These are phyloP conservation scores for Cyphomyrmex costatus DNA, from an alignment of 1,140 invertebrate species.

Conservation along the genomic window DNA sequence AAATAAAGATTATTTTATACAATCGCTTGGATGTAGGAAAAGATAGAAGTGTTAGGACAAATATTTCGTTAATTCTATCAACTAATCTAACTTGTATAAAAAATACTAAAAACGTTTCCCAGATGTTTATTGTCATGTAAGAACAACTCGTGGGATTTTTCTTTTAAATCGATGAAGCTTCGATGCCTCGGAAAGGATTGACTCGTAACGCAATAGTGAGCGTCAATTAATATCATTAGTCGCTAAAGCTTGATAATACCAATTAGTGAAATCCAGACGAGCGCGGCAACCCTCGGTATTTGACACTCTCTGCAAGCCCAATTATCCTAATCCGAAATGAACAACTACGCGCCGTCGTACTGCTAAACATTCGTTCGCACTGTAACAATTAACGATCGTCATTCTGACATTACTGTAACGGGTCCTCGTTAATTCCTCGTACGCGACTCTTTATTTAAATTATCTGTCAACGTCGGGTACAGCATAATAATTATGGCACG, in stretches of 20 bases:
- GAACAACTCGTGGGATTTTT: background rate
- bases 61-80: background rate
- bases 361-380: conserved; percentile 49
- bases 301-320: conserved; percentile 66
- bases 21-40: background rate
- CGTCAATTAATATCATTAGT: conserved; percentile 75
- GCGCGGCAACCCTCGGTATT: conserved; percentile 70
- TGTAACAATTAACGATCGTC: conserved; percentile 49
- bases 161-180: background rate
- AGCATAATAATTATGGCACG: conserved; percentile 56
- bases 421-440: conserved; percentile 56
- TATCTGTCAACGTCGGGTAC: conserved; percentile 42
- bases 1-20: background rate
- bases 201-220: conserved; percentile 57
- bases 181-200: conserved; percentile 22
- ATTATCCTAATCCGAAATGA: conserved; percentile 74
- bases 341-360: conserved; percentile 62
- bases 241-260: conserved; percentile 77
- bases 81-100: background rate
- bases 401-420: conserved; percentile 52
- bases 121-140: background rate
- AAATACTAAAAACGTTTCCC: background rate
- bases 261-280: conserved; percentile 77
- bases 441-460: conserved; percentile 63
- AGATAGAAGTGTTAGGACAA: background rate